Evolutionary conservation across 2,113 vertebrate species (phyloP), one percentile per base, ranked within the genome.

Genomic region (Cisticola juncidis): DNA sequence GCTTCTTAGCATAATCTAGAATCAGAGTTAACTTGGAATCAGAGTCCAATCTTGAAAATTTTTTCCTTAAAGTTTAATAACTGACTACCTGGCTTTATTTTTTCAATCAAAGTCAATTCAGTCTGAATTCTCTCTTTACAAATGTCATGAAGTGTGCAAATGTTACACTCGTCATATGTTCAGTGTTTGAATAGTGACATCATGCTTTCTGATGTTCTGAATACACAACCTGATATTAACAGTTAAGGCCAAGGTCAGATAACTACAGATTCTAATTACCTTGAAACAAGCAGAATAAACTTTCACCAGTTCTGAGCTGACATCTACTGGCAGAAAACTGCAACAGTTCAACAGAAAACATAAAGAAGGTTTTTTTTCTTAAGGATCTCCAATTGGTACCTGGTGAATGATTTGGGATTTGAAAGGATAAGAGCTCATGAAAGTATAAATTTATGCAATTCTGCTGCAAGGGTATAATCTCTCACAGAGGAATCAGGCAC

Each of bases 271-370:
- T 79, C 47, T 8, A 35, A 76, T 54, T 51, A 71, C 14, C 19
- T 57, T 72, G 71, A 86, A 96, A 90, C 26, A 73, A 85, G 50
- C 53, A 78, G 71, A 92, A 88, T 80, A 81, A 72, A 56, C 17
- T 96, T 96, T 76, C 44, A 85, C 14, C 51, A 66, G 96, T 96
- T 88, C 36, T 51, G 58, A 90, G 87, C 48, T 96, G 96, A 95
- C 96, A 97, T 89, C 94, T 97, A 86, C 85, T 95, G 94, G 96
- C 40, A 94, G 62, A 95, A 82, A 50, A 51, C 3, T 78, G 95
- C 51, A 95, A 68, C 80, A 56, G 70, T 9, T 29, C 48, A 44
- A 33, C 51, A 11, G 45, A 64, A 86, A 74, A 88, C 5, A 35
- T 0, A 47, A 53, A n/a, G 48, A 73, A 19, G n/a, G n/a, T n/a